Evolutionary conservation across 2,888 invertebrate genomes (phyloP).

Genomic region (Tenthredo notha): DNA sequence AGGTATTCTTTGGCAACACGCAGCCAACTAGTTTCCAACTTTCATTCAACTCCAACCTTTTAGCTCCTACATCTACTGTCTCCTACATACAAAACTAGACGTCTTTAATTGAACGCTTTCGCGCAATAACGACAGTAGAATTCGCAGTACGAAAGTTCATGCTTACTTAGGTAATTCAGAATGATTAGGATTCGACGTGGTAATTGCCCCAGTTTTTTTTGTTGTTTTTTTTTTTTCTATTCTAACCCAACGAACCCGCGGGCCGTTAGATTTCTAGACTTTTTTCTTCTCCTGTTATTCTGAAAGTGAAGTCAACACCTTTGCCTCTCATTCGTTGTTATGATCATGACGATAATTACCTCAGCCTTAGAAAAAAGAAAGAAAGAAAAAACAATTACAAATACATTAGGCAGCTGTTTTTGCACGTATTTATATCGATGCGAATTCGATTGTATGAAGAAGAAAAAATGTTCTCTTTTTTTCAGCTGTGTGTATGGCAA

Average conservation of each 20-base stretch:
- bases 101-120: conserved; percentile 40
- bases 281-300: background rate
- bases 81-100: background rate
- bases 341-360: background rate
- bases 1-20: conserved; percentile 2
- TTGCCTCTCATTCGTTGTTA: background rate
- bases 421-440: background rate
- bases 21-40: conserved; percentile 39
- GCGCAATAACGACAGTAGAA: background rate
- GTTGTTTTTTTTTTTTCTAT: too few relatives aligned
- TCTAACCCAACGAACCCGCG: background rate
- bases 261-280: conserved; percentile 1
- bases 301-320: background rate
- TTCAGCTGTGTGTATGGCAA: conserved; percentile 92
- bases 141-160: conserved; percentile 13
- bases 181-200: background rate
- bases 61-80: conserved; percentile 7
- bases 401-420: background rate
- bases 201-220: background rate
- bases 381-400: background rate
- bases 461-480: conserved; percentile 64
- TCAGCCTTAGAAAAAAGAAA: background rate
- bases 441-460: too few relatives aligned
- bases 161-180: background rate
- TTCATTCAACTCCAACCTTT: conserved; percentile 50